Evolutionary conservation across 1,140 invertebrate species (phyloP).

Genomic region (Adelges cooleyi): DNA sequence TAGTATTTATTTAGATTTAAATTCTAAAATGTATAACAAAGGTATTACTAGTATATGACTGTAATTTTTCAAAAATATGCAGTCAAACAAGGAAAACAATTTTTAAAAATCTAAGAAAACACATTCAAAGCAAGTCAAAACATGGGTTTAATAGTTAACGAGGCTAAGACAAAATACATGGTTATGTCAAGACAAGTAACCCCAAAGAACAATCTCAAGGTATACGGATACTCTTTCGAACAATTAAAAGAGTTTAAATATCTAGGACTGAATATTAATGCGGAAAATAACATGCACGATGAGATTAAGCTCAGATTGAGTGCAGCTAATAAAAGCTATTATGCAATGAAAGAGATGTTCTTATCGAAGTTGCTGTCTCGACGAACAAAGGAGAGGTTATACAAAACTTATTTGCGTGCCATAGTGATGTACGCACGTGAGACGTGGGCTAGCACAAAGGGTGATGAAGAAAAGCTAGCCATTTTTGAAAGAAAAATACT

Average conservation of each 20-base stretch:
- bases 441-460: background rate
- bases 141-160: background rate
- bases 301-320: too few species aligned
- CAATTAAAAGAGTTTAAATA: background rate
- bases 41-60: too few species aligned
- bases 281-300: too few species aligned
- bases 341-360: background rate
- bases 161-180: background rate
- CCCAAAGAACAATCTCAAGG: background rate
- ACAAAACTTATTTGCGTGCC: background rate
- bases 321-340: too few species aligned
- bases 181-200: background rate
- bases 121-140: background rate
- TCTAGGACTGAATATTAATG: background rate
- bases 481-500: background rate
- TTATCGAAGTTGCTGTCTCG: background rate
- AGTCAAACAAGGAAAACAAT: too few species aligned
- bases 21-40: too few species aligned
- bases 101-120: too few species aligned
- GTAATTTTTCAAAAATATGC: too few species aligned
- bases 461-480: background rate
- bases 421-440: too few species aligned
- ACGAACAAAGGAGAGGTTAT: background rate
- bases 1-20: too few species aligned
- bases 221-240: background rate